Base-by-base conservation (phyloP, 2,797 vertebrate genomes). In the Knipowitschia caucasica region DNA sequence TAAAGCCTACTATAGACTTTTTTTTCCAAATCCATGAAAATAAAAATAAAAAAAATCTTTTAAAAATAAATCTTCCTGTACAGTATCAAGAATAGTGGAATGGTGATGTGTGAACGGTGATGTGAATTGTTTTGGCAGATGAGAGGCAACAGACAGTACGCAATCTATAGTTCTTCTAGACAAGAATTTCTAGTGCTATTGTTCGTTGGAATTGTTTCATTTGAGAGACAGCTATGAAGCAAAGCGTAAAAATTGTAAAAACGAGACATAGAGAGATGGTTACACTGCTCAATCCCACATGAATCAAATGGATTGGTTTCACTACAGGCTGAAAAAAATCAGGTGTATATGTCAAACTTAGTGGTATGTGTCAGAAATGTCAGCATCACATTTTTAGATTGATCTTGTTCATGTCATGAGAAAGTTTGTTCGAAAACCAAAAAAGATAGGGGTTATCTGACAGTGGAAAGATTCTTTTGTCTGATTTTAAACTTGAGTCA, bases 281-380 rank as follows among this genome's bases (percentile, higher is more conserved):
- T 75, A 52, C 50, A 17, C 38, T 9, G 31, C 46, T 67, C 58
- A 65, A 68, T 75, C 53, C 55, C 52, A 72, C 66, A 70, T 56
- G 12, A 72, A 72, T 76, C 54, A 59, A 72, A 70, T 27, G n/a
- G 53, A 54, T 79, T 64, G 44, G 72, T 47, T 77, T 66, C 64
- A 61, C 67, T 58, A 64, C 47, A 39, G n/a, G 35, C 17, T 3
- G 12, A 60, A 50, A 59, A 56, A 62, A 25, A 50, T n/a, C 47
- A 35, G 47, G 30, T 49, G 24, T 21, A 30, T 42, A 17, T 60
- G 33, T 58, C 36, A 53, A 53, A 5, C 27, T 18, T 18, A 30
- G 15, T 27, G 25, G 27, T 62, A 31, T 7, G 53, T 14, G 56
- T n/a, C 24, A 25, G 15, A 7, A 10, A 10, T 27, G 56, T 42